Evolutionary conservation across 1,140 invertebrate genomes (phyloP).

Genomic region (Apocrypta bakeri): DNA sequence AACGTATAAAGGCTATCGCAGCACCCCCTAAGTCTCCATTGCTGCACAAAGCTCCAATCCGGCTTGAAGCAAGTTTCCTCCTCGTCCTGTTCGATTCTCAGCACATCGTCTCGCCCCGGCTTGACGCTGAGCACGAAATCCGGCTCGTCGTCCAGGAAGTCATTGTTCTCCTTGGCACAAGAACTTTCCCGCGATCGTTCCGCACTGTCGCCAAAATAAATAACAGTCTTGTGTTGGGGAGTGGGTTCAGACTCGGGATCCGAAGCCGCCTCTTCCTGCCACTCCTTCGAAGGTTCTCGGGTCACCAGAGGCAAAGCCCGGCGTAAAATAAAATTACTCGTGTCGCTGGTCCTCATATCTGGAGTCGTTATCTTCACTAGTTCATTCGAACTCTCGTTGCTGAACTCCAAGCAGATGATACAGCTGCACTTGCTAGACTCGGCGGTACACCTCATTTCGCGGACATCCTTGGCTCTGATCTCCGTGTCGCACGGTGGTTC

Average conservation of each 20-base stretch:
- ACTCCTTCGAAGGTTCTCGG: conserved; percentile 72
- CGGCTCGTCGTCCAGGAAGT: conserved; percentile 57
- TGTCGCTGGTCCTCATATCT: conserved; percentile 54
- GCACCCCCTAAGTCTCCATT: conserved; percentile 79
- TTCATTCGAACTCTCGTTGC: conserved; percentile 49
- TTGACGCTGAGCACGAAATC: conserved; percentile 75
- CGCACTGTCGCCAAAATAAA: conserved; percentile 80
- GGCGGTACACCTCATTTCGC: conserved; percentile 54
- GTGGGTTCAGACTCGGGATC: conserved; percentile 69
- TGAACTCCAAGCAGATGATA: conserved; percentile 77
- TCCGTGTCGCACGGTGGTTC: neutral
- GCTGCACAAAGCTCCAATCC: conserved; percentile 85
- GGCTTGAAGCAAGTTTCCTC: conserved; percentile 71
- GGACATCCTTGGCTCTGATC: neutral
- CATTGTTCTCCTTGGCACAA: conserved; percentile 60
- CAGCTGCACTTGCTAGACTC: conserved; percentile 72
- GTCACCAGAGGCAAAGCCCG: conserved; percentile 76
- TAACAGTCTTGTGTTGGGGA: conserved; percentile 79
- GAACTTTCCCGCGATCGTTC: conserved; percentile 36
- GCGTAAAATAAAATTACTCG: conserved; percentile 77
- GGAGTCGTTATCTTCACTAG: conserved; percentile 59
- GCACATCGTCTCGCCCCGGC: conserved; percentile 71
- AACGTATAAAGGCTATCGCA: too few relatives aligned
- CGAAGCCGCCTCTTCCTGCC: conserved; percentile 75
- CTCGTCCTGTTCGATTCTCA: conserved; percentile 72